These are phyloP conservation scores for Aphrocallistes beatrix DNA, from an alignment of 37 sponge, comb jelly and placozoan genomes.

Conservation along the genomic window DNA sequence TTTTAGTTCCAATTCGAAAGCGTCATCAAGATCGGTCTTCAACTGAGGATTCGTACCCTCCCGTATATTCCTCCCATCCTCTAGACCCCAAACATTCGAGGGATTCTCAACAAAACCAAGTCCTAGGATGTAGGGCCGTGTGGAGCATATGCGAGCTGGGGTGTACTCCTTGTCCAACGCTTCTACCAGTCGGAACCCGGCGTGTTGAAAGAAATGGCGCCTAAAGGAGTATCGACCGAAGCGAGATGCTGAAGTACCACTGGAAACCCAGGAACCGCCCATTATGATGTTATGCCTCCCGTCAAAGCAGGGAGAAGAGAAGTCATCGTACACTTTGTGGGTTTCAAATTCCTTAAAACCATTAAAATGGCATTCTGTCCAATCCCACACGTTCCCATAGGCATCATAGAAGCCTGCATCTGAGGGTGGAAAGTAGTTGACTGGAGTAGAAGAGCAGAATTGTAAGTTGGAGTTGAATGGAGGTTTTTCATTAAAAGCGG, in stretches of 20 bases:
- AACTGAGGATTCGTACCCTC: neutral
- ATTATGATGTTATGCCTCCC: slow-evolving; percentile 66
- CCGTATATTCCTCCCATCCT: neutral
- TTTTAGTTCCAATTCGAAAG: neutral
- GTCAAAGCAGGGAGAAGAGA: slow-evolving; percentile 74
- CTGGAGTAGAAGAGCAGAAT: slow-evolving; percentile 34
- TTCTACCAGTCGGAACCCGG: slow-evolving; percentile 66
- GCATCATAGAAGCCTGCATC: slow-evolving; percentile 62
- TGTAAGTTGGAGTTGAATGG: neutral
- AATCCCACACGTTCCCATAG: slow-evolving; percentile 86
- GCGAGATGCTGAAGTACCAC: slow-evolving; percentile 56
- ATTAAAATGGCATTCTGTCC: slow-evolving; percentile 84
- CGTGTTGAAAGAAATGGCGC: slow-evolving; percentile 81
- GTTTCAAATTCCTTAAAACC: slow-evolving; percentile 65
- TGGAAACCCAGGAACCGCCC: slow-evolving; percentile 80
- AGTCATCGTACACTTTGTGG: slow-evolving; percentile 69
- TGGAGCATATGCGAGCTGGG: slow-evolving; percentile 54
- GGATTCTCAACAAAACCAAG: slow-evolving; percentile 50
- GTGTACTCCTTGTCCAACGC: slow-evolving; percentile 16
- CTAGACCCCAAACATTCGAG: neutral
- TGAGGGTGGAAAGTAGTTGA: slow-evolving; percentile 54
- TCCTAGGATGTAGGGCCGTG: slow-evolving; percentile 47
- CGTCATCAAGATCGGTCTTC: neutral
- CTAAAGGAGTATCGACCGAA: slow-evolving; percentile 66
- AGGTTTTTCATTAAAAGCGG: neutral